phyloP scores from a whole-genome alignment of 2,888 invertebrate species.

The Alviniconcha strummeri region DNA sequence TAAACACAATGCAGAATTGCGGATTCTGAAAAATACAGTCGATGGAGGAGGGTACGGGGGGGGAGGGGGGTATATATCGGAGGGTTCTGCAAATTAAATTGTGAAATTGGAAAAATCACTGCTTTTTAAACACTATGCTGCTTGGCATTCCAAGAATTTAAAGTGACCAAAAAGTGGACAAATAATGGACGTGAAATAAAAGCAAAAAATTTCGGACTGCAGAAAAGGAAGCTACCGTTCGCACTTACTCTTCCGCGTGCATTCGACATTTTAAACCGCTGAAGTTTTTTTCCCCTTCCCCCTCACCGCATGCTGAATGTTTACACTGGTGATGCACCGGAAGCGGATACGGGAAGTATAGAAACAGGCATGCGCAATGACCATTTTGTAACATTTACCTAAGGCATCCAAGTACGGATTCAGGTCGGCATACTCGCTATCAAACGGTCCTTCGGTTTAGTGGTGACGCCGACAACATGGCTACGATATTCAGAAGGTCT shows the following conservation, averaged over 20 bases:
- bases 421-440: neutral
- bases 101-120: no score
- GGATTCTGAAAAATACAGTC: no score
- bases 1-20: no score
- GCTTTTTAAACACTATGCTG: no score
- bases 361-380: slow-evolving; percentile 12
- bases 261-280: slow-evolving; percentile 15
- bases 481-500: slow-evolving; percentile 61
- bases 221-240: no score
- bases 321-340: slow-evolving; percentile 33
- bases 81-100: no score
- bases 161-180: no score
- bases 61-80: no score
- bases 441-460: neutral
- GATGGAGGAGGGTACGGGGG: no score
- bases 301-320: slow-evolving; percentile 8
- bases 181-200: no score
- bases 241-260: slow-evolving; percentile 11
- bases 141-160: no score
- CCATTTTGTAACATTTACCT: slow-evolving; percentile 17
- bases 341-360: slow-evolving; percentile 2
- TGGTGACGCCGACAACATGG: slow-evolving; percentile 52
- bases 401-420: neutral
- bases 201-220: no score
- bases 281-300: neutral